phyloP scores from a whole-genome alignment of 2,888 invertebrate genomes.

The Balanococcus diminutus region DNA sequence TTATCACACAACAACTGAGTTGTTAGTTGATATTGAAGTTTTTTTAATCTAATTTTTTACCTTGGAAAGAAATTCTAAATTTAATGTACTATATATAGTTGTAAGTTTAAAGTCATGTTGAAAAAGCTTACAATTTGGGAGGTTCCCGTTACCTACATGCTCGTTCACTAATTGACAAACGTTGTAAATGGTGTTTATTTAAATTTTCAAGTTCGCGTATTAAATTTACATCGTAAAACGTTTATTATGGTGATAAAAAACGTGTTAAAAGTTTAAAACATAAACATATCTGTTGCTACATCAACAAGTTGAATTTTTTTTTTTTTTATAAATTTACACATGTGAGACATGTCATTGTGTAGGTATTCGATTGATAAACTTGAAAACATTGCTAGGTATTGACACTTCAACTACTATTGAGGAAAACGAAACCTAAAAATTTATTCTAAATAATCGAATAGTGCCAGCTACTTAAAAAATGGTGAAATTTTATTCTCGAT shows the following conservation, averaged over 20 bases:
- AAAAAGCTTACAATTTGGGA: background rate
- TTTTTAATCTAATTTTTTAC: background rate
- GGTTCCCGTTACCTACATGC: background rate
- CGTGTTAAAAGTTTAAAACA: slow-evolving; percentile 15
- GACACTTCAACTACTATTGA: background rate
- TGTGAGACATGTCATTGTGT: background rate
- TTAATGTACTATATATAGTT: slow-evolving; percentile 10
- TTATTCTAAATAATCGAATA: background rate
- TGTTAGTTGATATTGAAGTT: background rate
- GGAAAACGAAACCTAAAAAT: background rate
- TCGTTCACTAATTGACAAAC: background rate
- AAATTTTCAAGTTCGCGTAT: background rate
- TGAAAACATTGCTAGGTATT: background rate
- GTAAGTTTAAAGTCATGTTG: background rate
- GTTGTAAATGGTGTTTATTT: background rate
- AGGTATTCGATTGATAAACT: background rate
- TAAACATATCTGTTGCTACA: background rate
- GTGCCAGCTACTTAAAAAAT: background rate
- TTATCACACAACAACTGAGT: background rate
- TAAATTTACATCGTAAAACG: slow-evolving; percentile 6
- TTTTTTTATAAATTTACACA: background rate
- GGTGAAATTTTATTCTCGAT: background rate
- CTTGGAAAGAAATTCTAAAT: background rate
- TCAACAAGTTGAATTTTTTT: background rate
- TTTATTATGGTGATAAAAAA: background rate